Evolutionary conservation across 2,797 vertebrate genomes (phyloP).

Genomic region (Macropus fuliginosus): DNA sequence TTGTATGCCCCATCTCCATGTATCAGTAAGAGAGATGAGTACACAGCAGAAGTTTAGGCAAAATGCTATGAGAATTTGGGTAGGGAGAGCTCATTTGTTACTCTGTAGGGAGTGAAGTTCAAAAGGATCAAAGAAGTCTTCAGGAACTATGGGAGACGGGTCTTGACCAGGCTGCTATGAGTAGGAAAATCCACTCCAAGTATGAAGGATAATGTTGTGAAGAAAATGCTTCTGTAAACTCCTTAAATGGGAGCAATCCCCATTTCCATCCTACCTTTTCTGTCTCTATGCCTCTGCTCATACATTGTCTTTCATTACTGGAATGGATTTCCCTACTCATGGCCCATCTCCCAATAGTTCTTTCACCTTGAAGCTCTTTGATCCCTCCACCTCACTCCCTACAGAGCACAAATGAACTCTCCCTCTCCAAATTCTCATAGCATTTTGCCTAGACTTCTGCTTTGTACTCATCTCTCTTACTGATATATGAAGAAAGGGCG

Average conservation of each 20-base stretch:
- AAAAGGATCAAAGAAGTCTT: background rate
- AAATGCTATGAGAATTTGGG: background rate
- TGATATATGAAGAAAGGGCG: background rate
- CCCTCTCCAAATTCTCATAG: background rate
- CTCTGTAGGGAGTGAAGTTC: background rate
- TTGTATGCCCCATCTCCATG: background rate
- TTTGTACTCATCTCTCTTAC: background rate
- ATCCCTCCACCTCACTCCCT: background rate
- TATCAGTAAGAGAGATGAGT: background rate
- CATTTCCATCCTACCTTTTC: background rate
- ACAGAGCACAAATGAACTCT: background rate
- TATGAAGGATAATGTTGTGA: background rate
- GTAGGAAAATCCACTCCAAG: background rate
- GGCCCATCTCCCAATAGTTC: background rate
- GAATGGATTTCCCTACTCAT: background rate
- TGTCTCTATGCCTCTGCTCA: background rate
- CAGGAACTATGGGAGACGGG: background rate
- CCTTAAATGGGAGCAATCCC: background rate
- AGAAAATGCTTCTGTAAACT: background rate
- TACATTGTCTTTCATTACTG: background rate
- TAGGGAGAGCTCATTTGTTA: background rate
- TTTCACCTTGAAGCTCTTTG: background rate
- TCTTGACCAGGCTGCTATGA: background rate
- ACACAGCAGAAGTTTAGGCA: background rate
- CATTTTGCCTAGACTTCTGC: background rate